Percentiles rank a stretch among this genome's conserved stretches.
phyloP scores from a whole-genome alignment of 2,113 vertebrate genomes.

The Myanophis thanlyinensis region DNA sequence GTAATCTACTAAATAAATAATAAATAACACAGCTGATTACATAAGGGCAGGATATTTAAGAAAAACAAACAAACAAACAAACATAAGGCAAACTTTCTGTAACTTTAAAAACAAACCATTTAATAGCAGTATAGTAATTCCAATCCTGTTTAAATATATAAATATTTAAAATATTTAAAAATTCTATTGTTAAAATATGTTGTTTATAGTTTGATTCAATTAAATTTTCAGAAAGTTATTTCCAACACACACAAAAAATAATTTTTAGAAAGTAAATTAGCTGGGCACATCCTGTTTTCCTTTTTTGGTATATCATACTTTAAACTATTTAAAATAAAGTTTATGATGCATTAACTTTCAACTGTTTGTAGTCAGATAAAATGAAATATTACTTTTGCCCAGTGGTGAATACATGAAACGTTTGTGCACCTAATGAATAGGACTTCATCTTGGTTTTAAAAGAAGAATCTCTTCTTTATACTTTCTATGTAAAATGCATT shows the following conservation, averaged over 20 bases:
- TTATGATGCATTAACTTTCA: conserved; percentile 44
- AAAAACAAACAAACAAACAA: too few relatives aligned
- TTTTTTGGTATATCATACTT: conserved; percentile 43
- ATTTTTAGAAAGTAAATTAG: conserved; percentile 56
- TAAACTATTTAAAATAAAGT: conserved; percentile 42
- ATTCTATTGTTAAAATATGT: background rate
- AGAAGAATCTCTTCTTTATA: conserved; percentile 10
- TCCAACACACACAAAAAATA: conserved; percentile 40
- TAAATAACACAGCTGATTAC: background rate
- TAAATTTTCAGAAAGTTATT: conserved; percentile 39
- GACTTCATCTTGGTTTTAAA: conserved; percentile 40
- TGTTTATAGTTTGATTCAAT: background rate
- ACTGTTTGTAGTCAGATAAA: conserved; percentile 51
- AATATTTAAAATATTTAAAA: background rate
- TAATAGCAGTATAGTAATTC: background rate
- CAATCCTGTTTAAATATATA: background rate
- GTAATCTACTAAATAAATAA: background rate
- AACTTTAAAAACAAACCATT: conserved; percentile 10
- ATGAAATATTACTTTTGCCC: conserved; percentile 29
- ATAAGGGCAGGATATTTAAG: background rate
- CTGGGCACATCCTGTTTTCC: conserved; percentile 40
- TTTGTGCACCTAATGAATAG: conserved; percentile 40
- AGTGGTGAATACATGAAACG: conserved; percentile 43
- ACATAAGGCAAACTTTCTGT: background rate
- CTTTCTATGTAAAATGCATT: conserved; percentile 20